phyloP scores from a whole-genome alignment of 2,797 vertebrate genomes.

The Toxotes lorentzi region DNA sequence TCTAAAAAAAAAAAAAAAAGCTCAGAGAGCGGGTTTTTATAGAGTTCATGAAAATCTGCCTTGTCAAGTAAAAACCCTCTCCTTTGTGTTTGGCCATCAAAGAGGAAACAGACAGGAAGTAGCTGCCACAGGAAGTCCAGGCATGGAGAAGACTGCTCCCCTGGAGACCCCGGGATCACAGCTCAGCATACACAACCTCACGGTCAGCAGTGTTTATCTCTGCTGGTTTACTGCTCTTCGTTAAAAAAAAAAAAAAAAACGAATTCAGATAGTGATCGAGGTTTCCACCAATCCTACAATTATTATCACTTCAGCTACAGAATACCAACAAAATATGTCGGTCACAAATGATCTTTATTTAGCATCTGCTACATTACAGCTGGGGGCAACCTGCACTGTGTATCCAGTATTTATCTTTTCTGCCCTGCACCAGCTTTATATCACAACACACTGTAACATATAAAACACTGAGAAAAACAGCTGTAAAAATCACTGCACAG shows the following conservation, averaged over 20 bases:
- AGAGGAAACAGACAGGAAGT: slow-evolving; percentile 85
- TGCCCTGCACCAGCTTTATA: neutral
- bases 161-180: slow-evolving; percentile 66
- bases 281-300: neutral
- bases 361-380: neutral
- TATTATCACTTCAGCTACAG: neutral
- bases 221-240: slow-evolving; percentile 5
- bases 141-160: slow-evolving; percentile 75
- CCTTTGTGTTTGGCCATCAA: slow-evolving; percentile 78
- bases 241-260: slow-evolving; percentile 7
- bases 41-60: slow-evolving; percentile 71
- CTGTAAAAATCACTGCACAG: slow-evolving; percentile 7
- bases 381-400: neutral
- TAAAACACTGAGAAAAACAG: slow-evolving; percentile 1
- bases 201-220: slow-evolving; percentile 56
- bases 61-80: slow-evolving; percentile 68
- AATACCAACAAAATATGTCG: neutral
- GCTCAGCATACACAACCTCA: slow-evolving; percentile 57
- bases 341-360: neutral
- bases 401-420: neutral
- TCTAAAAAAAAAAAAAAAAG: neutral
- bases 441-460: neutral
- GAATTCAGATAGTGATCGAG: neutral
- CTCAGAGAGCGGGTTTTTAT: slow-evolving; percentile 10
- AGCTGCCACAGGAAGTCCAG: slow-evolving; percentile 81